Percentiles rank a stretch among this genome's conserved stretches.
phyloP scores from a whole-genome alignment of 2,797 vertebrate genomes.

The Chrysocyon brachyurus region DNA sequence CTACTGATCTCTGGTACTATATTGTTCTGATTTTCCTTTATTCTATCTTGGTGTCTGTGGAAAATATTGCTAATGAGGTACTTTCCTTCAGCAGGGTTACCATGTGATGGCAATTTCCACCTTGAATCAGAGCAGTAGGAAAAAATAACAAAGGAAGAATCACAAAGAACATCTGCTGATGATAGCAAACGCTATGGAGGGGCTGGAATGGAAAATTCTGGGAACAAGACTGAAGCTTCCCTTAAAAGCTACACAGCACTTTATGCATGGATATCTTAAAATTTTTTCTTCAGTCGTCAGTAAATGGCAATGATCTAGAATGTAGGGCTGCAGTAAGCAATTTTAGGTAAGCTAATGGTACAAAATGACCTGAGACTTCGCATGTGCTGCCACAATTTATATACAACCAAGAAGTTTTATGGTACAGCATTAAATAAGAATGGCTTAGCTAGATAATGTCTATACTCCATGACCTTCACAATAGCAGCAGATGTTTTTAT shows the following conservation, averaged over 20 bases:
- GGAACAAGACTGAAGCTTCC: not conserved
- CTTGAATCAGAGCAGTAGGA: constrained; percentile 57
- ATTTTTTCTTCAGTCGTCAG: constrained; percentile 54
- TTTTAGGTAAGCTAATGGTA: constrained; percentile 38
- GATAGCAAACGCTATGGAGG: constrained; percentile 38
- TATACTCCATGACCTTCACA: not conserved
- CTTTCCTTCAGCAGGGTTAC: constrained; percentile 53
- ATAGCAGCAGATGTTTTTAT: not conserved
- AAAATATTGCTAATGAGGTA: constrained; percentile 74
- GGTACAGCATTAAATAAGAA: constrained; percentile 10
- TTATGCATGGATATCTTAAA: not conserved
- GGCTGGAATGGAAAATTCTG: constrained; percentile 73
- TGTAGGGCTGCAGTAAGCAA: constrained; percentile 56
- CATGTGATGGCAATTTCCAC: constrained; percentile 75
- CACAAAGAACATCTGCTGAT: constrained; percentile 69
- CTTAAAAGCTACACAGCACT: constrained; percentile 56
- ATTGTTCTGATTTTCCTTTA: constrained; percentile 48
- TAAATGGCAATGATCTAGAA: constrained; percentile 38
- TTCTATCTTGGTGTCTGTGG: not conserved
- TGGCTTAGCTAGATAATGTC: not conserved
- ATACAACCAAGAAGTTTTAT: not conserved
- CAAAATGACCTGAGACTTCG: constrained; percentile 28
- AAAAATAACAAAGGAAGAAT: constrained; percentile 69
- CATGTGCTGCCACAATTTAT: constrained; percentile 19
- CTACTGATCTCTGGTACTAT: not conserved